Base-by-base conservation (phyloP, 1,140 invertebrate genomes). In the Batillaria attramentaria region DNA sequence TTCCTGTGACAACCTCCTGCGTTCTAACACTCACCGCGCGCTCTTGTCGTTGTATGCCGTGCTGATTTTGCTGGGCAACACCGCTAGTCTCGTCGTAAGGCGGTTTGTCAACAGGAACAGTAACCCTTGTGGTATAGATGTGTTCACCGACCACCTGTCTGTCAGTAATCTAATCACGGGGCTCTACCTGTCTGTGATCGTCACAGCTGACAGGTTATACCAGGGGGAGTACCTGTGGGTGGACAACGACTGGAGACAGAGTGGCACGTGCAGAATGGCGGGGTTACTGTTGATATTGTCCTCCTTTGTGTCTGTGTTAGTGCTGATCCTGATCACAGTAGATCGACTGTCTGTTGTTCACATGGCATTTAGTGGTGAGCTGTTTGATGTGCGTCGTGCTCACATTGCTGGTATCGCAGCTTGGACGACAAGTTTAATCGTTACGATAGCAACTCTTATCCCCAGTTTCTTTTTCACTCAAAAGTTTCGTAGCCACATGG, bases 91-190 rank as follows among this genome's bases (percentile, higher is more conserved):
- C 20, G 39, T 81, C 16, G 80, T 78, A 43, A 60, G 84, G 24
- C n/a, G 77, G 1, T 73, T 62, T 39, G 41, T 41, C 1, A 76
- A 81, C 46, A 74, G 31, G n/a, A 0, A 5, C 5, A n/a, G 28
- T 46, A 20, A 70, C 37, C 46, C 39, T 28, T 28, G 46, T 8
- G 76, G 81, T 37, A 77, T 80, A 33, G 66, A 80, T 1, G 66
- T 81, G 5, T 79, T 86, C n/a, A 73, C 86, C 31, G 72, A 42
- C 37, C 85, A 85, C 78, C 66, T 87, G 16, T 78, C 78, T 31
- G n/a, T 84, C 28, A 81, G 83, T 39, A 85, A 87, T 62, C 72
- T 86, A 18, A 57, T 85, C 28, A 87, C 85, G 86, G 86, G 86
- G 1, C 33, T 87, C 8, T 86, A 86, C 66, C 43, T 87, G 57